Percentiles rank a stretch among this genome's conserved stretches.
Evolutionary conservation across 1,140 invertebrate species (phyloP).

Genomic region (Gonioctena quinquepunctata): DNA sequence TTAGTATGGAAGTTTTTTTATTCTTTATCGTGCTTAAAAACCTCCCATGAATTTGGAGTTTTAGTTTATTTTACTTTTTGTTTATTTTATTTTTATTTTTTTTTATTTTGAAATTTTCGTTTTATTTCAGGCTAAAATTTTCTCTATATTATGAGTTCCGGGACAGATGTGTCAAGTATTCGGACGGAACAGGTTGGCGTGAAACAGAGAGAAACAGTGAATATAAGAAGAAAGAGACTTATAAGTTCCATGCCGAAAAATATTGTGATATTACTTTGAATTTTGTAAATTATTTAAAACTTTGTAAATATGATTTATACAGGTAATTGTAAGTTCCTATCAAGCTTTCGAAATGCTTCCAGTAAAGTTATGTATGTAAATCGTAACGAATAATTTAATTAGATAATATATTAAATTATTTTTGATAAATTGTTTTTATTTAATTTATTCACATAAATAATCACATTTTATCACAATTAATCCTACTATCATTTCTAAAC

Average conservation of each 20-base stretch:
- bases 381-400: constrained; percentile 13
- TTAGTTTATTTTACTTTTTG: constrained; percentile 4
- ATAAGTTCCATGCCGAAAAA: constrained; percentile 20
- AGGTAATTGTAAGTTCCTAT: constrained; percentile 41
- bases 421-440: background rate
- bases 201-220: constrained; percentile 10
- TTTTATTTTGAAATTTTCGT: constrained; percentile 34
- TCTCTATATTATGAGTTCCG: constrained; percentile 15
- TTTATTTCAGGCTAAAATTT: constrained; percentile 38
- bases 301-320: constrained; percentile 24
- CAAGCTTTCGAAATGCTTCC: constrained; percentile 30
- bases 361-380: constrained; percentile 13
- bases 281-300: constrained; percentile 19
- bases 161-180: constrained; percentile 14
- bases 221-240: constrained; percentile 22
- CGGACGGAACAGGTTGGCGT: background rate
- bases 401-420: background rate
- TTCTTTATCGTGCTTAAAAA: too few species aligned
- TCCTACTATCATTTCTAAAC: too few species aligned
- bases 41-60: too few species aligned
- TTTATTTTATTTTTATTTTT: constrained; percentile 25
- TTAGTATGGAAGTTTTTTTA: too few species aligned
- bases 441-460: too few species aligned
- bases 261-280: constrained; percentile 26
- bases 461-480: too few species aligned